Base-by-base conservation (phyloP, 1,140 invertebrate genomes). In the Dermatophagoides farinae region DNA sequence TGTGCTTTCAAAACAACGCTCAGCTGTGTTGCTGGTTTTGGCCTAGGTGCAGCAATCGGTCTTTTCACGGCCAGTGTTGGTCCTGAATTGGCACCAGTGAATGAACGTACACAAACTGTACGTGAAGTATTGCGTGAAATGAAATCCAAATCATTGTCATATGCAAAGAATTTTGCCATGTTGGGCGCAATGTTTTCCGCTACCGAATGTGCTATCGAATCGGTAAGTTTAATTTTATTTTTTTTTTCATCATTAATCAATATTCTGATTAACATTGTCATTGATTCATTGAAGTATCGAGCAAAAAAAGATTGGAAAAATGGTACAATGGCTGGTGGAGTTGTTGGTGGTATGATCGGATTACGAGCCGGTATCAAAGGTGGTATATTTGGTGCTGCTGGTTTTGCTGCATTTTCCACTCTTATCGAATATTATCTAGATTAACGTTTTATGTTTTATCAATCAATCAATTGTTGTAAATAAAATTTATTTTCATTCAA, bases 91-190 rank as follows among this genome's bases (percentile, higher is more conserved):
- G 72, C 73, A 18, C 79, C 74, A 50, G 67, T 68, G 20, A 85
- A 84, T 68, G 74, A 76, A 12, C 84, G 86, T 70, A 82, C 81
- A 66, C 88, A 90, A 74, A 84, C 83, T 14, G 86, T 83, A 0
- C 72, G 80, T 65, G 82, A 89, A 73, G 82, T 91, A 49, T 79
- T 92, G 61, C 72, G 79, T 47, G 95, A 98, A 73, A 93, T 97
- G 88, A 88, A 86, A 73, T 76, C 75, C 0, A 84, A 90, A 8
- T 90, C 88, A 54, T 70, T 90, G 44, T 81, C 85, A 57, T 95
- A 97, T 75, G 92, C 86, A 0, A 97, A 97, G 75, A 97, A 96
- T 72, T 98, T 98, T 80, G 93, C 91, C 20, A 75, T 93, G 50
- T 78, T 97, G 65, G 95, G 93, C 59, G 80, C 83, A 22, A 78